Percentiles rank a stretch among this genome's conserved stretches.
phyloP scores from a whole-genome alignment of 1,140 invertebrate genomes.

The Meloidogyne exigua region DNA sequence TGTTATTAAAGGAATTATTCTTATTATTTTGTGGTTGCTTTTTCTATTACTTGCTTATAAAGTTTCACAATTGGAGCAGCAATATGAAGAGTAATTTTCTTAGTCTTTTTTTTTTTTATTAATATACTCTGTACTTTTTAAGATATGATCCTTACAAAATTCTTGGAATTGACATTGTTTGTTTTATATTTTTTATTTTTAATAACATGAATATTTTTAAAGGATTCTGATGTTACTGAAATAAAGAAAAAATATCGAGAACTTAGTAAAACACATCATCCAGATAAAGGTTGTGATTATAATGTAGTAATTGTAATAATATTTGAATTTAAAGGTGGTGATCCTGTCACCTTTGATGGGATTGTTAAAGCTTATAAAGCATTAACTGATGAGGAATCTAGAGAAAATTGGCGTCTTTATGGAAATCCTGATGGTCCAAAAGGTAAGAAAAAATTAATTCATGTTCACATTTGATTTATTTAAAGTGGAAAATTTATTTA shows the following conservation, averaged over 20 bases:
- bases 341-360: slow-evolving; percentile 95
- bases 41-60: slow-evolving; percentile 86
- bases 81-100: slow-evolving; percentile 80
- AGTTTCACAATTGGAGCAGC: slow-evolving; percentile 93
- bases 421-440: slow-evolving; percentile 99
- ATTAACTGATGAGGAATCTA: slow-evolving; percentile 90
- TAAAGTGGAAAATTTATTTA: background rate
- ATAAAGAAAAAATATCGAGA: slow-evolving; percentile 94
- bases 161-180: slow-evolving; percentile 78
- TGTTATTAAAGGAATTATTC: slow-evolving; percentile 64
- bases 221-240: slow-evolving; percentile 79
- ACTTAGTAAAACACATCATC: slow-evolving; percentile 88
- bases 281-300: slow-evolving; percentile 74
- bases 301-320: background rate
- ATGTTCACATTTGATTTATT: background rate
- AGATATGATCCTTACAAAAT: slow-evolving; percentile 95
- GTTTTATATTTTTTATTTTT: background rate
- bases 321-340: slow-evolving; percentile 73
- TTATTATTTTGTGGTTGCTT: slow-evolving; percentile 80
- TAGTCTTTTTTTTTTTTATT: background rate
- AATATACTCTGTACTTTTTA: background rate
- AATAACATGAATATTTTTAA: slow-evolving; percentile 31
- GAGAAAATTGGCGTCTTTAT: slow-evolving; percentile 96
- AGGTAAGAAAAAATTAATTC: slow-evolving; percentile 56
- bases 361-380: slow-evolving; percentile 86